Percentiles rank a stretch among this genome's conserved stretches.
Conservation (phyloP, 2,113 vertebrate species). For the Thunnus thynnus region DNA sequence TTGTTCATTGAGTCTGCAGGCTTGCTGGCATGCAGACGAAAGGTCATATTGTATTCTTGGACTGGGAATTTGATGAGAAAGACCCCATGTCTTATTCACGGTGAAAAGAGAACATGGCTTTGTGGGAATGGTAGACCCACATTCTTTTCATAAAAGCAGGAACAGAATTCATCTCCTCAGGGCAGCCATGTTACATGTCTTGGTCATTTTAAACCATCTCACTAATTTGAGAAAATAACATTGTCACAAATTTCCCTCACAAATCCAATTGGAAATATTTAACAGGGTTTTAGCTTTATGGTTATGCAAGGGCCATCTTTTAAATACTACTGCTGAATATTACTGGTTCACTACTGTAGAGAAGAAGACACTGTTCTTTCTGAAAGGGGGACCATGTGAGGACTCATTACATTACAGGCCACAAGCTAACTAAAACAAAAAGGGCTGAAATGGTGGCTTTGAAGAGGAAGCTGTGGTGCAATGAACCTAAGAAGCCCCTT, state of each 20-base stretch:
- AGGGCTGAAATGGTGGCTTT: not conserved
- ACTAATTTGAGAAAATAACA: too few relatives aligned
- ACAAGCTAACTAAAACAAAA: not conserved
- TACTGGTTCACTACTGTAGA: too few relatives aligned
- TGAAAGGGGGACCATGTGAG: not conserved
- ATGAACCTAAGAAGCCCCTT: not conserved
- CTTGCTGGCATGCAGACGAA: not conserved
- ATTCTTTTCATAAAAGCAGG: constrained; percentile 14
- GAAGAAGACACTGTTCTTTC: not conserved
- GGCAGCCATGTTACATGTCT: constrained; percentile 15
- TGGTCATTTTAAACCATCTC: not conserved
- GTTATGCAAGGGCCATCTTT: too few relatives aligned
- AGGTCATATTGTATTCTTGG: not conserved
- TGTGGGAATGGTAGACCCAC: not conserved
- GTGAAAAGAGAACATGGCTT: constrained; percentile 24
- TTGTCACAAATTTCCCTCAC: too few relatives aligned
- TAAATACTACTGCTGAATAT: too few relatives aligned
- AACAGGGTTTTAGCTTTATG: too few relatives aligned
- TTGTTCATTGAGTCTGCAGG: constrained; percentile 16
- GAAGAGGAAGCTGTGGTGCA: not conserved
- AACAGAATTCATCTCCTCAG: constrained; percentile 28
- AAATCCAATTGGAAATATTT: too few relatives aligned
- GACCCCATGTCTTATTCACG: constrained; percentile 19
- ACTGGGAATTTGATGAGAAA: constrained; percentile 36
- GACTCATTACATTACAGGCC: not conserved